These are phyloP conservation scores for Semotilus atromaculatus DNA, from an alignment of 2,797 vertebrate species.

Conservation along the genomic window DNA sequence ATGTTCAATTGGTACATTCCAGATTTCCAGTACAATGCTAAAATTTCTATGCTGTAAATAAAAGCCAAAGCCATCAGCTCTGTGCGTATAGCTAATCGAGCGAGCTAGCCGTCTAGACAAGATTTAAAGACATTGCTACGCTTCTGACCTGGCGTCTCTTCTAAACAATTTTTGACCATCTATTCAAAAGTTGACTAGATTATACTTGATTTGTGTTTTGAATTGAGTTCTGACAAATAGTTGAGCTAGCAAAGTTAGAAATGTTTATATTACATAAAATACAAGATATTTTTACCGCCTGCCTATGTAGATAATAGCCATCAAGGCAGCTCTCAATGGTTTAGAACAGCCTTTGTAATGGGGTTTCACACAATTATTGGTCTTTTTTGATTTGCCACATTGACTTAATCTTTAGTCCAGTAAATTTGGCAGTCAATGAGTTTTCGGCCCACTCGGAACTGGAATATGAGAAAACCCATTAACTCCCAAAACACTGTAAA, in stretches of 20 bases:
- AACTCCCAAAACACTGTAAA: slow-evolving; percentile 26
- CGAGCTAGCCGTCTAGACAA: not conserved
- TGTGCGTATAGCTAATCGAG: not conserved
- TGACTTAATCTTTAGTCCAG: slow-evolving; percentile 5
- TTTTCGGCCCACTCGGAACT: slow-evolving; percentile 29
- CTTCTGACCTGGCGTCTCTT: not conserved
- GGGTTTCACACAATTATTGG: not conserved
- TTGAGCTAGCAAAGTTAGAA: not conserved
- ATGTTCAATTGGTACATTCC: not conserved
- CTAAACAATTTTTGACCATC: not conserved
- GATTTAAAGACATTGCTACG: not conserved
- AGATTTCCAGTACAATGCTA: not conserved
- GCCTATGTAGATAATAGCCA: not conserved
- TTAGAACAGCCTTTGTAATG: not conserved
- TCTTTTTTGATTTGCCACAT: not conserved
- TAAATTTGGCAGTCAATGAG: slow-evolving; percentile 35
- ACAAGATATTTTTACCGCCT: not conserved
- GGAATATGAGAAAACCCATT: slow-evolving; percentile 40
- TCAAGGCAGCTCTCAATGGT: not conserved
- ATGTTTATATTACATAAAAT: not conserved
- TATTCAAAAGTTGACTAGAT: no score
- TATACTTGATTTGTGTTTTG: not conserved
- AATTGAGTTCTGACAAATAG: not conserved
- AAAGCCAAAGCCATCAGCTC: not conserved
- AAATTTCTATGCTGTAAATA: not conserved